Evolutionary conservation across 2,797 vertebrate genomes (phyloP).

Genomic region (Sebastolobus altivelis): DNA sequence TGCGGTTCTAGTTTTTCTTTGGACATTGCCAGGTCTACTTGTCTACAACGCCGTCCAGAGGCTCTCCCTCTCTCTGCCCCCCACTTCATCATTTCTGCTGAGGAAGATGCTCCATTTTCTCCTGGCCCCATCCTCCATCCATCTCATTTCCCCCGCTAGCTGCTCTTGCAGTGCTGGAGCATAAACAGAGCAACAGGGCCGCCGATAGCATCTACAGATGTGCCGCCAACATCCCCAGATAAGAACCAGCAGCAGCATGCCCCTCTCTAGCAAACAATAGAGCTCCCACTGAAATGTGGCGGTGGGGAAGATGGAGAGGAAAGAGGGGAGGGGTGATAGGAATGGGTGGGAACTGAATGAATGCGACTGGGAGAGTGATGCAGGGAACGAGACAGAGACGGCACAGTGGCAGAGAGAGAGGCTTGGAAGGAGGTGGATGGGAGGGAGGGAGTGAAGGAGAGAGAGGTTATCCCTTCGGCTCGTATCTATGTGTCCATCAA

Average conservation of each 20-base stretch:
- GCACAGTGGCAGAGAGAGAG: slow-evolving; percentile 16
- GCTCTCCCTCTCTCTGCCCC: slow-evolving; percentile 2
- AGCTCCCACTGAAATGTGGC: slow-evolving; percentile 64
- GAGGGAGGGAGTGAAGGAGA: neutral
- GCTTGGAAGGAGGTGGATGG: slow-evolving; percentile 5
- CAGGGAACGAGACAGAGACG: slow-evolving; percentile 27
- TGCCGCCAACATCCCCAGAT: slow-evolving; percentile 69
- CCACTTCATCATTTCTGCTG: slow-evolving; percentile 44
- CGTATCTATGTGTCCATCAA: slow-evolving; percentile 70
- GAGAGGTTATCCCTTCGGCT: slow-evolving; percentile 54
- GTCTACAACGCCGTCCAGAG: slow-evolving; percentile 4
- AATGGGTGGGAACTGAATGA: slow-evolving; percentile 53
- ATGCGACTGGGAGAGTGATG: slow-evolving; percentile 49
- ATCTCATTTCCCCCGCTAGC: slow-evolving; percentile 63
- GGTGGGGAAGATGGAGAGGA: slow-evolving; percentile 41
- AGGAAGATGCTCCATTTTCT: slow-evolving; percentile 52
- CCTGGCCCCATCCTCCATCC: slow-evolving; percentile 48
- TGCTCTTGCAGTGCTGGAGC: slow-evolving; percentile 56
- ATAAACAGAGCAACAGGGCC: slow-evolving; percentile 67
- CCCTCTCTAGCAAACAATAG: slow-evolving; percentile 68
- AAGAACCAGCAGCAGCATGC: slow-evolving; percentile 68
- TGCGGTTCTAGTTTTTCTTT: slow-evolving; percentile 5
- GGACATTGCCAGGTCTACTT: neutral
- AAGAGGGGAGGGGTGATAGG: slow-evolving; percentile 33
- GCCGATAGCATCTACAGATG: slow-evolving; percentile 79